phyloP scores from a whole-genome alignment of 92 coral and sea anemone genomes.

The Pocillopora grandis region DNA sequence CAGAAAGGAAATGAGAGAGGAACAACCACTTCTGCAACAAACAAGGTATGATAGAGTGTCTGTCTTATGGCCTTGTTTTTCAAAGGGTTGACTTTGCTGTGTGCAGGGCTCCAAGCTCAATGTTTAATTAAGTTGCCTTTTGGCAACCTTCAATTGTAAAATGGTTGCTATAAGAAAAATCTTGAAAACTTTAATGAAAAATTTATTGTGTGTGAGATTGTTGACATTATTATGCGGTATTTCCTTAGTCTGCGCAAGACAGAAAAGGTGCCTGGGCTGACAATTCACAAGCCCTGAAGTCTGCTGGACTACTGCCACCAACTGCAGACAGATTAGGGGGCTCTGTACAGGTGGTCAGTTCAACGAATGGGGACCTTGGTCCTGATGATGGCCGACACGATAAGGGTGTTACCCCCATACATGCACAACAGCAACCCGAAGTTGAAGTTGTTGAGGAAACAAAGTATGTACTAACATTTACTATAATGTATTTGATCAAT shows the following conservation, averaged over 20 bases:
- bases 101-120: not conserved
- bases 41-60: constrained; percentile 63
- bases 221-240: not conserved
- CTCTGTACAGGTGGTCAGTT: constrained; percentile 94
- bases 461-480: constrained; percentile 59
- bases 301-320: constrained; percentile 77
- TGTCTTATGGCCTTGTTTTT: not conserved
- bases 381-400: constrained; percentile 77
- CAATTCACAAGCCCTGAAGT: constrained; percentile 67
- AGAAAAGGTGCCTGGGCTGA: constrained; percentile 92
- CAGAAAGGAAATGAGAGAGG: constrained; percentile 72
- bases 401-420: constrained; percentile 65
- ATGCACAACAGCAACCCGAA: constrained; percentile 86
- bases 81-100: not conserved
- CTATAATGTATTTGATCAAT: not conserved
- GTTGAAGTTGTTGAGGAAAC: constrained; percentile 99
- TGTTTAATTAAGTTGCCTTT: not conserved
- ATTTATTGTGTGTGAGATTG: not conserved
- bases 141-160: no score
- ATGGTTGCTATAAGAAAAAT: no score
- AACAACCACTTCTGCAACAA: constrained; percentile 72
- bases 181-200: no score
- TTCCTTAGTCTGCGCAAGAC: constrained; percentile 80
- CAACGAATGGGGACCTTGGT: constrained; percentile 96
- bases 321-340: constrained; percentile 85